Conservation (phyloP, 2,888 invertebrate species). For the Mactromeris polynyma region DNA sequence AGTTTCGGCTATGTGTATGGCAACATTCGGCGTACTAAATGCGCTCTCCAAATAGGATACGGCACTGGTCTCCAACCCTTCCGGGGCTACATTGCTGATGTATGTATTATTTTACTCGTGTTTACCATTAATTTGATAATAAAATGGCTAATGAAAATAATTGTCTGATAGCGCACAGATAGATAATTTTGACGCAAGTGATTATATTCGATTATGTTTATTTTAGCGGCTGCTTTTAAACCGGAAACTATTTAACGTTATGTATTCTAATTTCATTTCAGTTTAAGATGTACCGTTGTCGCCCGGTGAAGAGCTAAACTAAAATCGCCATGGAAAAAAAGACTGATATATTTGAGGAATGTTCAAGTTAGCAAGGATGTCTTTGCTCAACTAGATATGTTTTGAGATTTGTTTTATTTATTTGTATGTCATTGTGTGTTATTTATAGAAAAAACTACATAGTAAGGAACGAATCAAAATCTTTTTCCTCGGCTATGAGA, state of each 20-base stretch:
- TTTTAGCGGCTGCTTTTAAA: too few relatives aligned
- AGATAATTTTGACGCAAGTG: neutral
- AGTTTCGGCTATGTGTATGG: conserved; percentile 53
- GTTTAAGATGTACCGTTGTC: neutral
- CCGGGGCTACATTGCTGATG: conserved; percentile 66
- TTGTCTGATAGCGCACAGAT: neutral
- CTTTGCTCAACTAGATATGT: neutral
- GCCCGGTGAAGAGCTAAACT: neutral
- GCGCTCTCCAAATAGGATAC: conserved; percentile 71
- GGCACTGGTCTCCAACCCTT: conserved; percentile 58
- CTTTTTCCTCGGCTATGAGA: too few relatives aligned
- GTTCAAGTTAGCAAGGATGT: neutral
- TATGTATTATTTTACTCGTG: conserved; percentile 36
- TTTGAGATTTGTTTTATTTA: neutral
- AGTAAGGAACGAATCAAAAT: too few relatives aligned
- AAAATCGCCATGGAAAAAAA: neutral
- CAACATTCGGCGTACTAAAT: conserved; percentile 63
- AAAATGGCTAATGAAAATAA: neutral
- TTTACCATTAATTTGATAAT: neutral
- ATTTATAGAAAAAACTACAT: too few relatives aligned
- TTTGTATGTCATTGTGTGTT: too few relatives aligned
- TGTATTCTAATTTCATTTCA: neutral
- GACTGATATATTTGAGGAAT: neutral
- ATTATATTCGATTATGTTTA: neutral
- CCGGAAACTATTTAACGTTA: neutral